A percentile compares a stretch with the other conserved stretches of the same genome.
These are phyloP conservation scores for Xestia sexstrigata DNA, from an alignment of 2,888 invertebrate genomes.

Conservation along the genomic window DNA sequence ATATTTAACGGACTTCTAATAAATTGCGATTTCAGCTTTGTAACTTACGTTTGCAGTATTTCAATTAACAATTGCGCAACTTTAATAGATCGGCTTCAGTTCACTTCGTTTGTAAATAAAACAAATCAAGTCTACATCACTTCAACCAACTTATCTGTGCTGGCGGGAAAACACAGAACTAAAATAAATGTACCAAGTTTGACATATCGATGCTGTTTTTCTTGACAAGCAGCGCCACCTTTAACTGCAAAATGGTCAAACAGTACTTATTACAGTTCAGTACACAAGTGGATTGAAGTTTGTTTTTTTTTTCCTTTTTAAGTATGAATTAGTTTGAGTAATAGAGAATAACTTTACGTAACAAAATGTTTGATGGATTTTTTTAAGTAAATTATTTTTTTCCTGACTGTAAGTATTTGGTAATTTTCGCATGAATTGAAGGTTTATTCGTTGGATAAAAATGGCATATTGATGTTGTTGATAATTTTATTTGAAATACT, in stretches of 20 bases:
- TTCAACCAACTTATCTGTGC: background rate
- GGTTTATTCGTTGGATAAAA: background rate
- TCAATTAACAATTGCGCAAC: slow-evolving; percentile 61
- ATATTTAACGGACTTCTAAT: background rate
- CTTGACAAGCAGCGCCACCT: background rate
- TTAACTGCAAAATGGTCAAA: background rate
- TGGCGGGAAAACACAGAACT: background rate
- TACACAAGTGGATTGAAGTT: slow-evolving; percentile 60
- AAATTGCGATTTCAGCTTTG: slow-evolving; percentile 16
- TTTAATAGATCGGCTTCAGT: slow-evolving; percentile 39
- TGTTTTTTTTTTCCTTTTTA: slow-evolving; percentile 41
- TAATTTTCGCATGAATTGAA: background rate
- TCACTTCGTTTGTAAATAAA: slow-evolving; percentile 48
- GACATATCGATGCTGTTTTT: background rate
- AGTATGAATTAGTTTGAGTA: slow-evolving; percentile 49
- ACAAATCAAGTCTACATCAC: slow-evolving; percentile 5
- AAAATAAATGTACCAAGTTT: slow-evolving; percentile 9
- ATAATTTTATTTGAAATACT: background rate
- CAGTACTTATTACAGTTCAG: slow-evolving; percentile 42
- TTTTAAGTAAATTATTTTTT: slow-evolving; percentile 16
- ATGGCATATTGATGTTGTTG: background rate
- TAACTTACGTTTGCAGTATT: slow-evolving; percentile 39
- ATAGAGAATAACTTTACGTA: slow-evolving; percentile 37
- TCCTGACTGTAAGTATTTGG: slow-evolving; percentile 15
- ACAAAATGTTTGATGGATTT: slow-evolving; percentile 15